These are phyloP conservation scores for Sus cebifrons DNA, from an alignment of 2,797 vertebrate species.

Conservation along the genomic window DNA sequence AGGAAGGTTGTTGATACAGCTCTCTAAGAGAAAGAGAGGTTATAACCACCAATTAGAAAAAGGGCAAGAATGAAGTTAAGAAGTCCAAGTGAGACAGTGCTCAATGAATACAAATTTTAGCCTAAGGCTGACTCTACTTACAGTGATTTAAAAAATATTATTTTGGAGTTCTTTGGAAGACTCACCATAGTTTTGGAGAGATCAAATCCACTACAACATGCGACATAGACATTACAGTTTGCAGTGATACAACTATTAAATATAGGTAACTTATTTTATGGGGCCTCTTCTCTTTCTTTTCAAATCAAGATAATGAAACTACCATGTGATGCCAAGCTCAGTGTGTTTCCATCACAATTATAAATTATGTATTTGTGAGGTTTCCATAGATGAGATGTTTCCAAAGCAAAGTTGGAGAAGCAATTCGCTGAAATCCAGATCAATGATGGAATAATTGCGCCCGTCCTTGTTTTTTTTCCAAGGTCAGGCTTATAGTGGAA, in stretches of 20 bases:
- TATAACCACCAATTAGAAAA: neutral
- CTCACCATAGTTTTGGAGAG: neutral
- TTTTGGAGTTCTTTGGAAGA: constrained; percentile 12
- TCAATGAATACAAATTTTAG: neutral
- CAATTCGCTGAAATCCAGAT: neutral
- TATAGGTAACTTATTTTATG: neutral
- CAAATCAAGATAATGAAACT: neutral
- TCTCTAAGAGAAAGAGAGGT: neutral
- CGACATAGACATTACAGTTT: neutral
- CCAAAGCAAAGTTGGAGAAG: neutral
- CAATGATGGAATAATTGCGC: neutral
- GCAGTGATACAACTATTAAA: neutral
- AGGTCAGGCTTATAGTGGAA: neutral
- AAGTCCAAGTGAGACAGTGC: neutral
- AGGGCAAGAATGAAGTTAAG: neutral
- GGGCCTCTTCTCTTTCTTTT: neutral
- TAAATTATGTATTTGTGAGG: neutral
- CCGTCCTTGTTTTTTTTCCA: neutral
- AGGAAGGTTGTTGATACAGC: neutral
- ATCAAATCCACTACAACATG: neutral
- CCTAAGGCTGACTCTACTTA: neutral
- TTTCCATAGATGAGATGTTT: neutral
- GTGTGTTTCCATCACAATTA: neutral
- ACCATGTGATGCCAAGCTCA: neutral
- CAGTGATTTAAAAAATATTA: neutral